Evolutionary conservation across 2,113 vertebrate genomes (phyloP).

Genomic region (Genyomyrus donnyi): DNA sequence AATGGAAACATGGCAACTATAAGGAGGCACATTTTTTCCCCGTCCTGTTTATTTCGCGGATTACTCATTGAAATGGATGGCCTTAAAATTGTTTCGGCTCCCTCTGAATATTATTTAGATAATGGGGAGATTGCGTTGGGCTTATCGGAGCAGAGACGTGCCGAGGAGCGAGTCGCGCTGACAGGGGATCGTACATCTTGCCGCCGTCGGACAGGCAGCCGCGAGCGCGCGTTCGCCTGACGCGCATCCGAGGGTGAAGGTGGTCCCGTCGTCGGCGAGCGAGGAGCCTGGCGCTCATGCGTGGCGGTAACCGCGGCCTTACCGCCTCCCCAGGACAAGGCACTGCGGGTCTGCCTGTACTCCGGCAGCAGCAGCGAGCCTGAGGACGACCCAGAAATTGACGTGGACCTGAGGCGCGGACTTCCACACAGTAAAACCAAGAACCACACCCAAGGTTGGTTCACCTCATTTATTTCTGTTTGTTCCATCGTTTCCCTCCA

Average conservation of each 20-base stretch:
- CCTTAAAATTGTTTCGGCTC: neutral
- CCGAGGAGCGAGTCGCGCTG: neutral
- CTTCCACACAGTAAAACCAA: neutral
- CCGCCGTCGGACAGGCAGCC: neutral
- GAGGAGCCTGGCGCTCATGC: neutral
- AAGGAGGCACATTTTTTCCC: neutral
- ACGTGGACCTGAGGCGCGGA: conserved; percentile 39
- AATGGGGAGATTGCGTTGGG: neutral
- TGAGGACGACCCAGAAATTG: conserved; percentile 33
- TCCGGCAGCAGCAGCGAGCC: conserved; percentile 53
- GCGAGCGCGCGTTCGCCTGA: neutral
- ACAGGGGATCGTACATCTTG: neutral
- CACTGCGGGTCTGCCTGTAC: conserved; percentile 47
- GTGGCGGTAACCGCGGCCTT: neutral
- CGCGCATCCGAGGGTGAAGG: neutral
- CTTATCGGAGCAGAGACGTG: neutral
- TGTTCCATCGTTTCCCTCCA: neutral
- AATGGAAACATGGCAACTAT: neutral
- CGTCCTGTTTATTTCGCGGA: neutral
- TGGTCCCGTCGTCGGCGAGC: neutral
- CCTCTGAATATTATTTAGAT: conserved; percentile 8
- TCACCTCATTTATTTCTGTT: too few relatives aligned
- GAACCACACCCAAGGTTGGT: neutral
- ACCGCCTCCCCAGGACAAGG: conserved; percentile 46
- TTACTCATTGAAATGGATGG: conserved; percentile 4